Base-by-base conservation (phyloP, 2,888 invertebrate genomes). In the Diplazon laetatorius region DNA sequence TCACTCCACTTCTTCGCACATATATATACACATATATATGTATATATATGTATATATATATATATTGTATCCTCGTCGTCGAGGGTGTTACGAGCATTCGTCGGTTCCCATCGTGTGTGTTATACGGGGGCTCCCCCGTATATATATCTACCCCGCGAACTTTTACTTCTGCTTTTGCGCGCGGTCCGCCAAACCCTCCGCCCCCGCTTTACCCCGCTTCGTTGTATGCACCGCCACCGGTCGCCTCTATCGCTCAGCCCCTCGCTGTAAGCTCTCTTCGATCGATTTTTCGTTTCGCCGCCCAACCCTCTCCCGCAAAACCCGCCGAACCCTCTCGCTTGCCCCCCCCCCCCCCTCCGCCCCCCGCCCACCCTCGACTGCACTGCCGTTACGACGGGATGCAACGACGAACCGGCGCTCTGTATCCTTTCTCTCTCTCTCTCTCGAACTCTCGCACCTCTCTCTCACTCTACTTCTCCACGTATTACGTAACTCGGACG, bases 271-370 rank as follows among this genome's bases (percentile, higher is more conserved):
- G 62, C 65, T n/a, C n/a, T n/a, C n/a, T 71, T 68, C 66, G 66
- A 76, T 76, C 76, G 76, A 76, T 76, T 76, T 76, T 76, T 72
- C 72, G 70, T 46, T 68, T 48, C 63, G 4, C 63, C 48, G 48
- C n/a, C 48, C 25, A n/a, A n/a, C n/a, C n/a, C n/a, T n/a, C n/a
- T n/a, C n/a, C 50, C 68, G 42, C 68, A 60, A 18, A 30, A 37
- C 50, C 39, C 30, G 14, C 3, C 59, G 48, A n/a, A 50, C 25
- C 22, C 18, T 39, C 52, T 10, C 65, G 42, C 52, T 30, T 62
- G 30, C 55, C 30, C 30, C 6, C 30, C 6, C 30, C 30, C 4
- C 30, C 30, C 30, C 6, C 4, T 6, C 30, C 6, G 6, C 2
- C 22, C 25, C 52, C n/a, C n/a, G 12, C 18, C 20, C 14, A 60